Conservation (phyloP, 2,113 vertebrate genomes). For the Canis aureus region DNA sequence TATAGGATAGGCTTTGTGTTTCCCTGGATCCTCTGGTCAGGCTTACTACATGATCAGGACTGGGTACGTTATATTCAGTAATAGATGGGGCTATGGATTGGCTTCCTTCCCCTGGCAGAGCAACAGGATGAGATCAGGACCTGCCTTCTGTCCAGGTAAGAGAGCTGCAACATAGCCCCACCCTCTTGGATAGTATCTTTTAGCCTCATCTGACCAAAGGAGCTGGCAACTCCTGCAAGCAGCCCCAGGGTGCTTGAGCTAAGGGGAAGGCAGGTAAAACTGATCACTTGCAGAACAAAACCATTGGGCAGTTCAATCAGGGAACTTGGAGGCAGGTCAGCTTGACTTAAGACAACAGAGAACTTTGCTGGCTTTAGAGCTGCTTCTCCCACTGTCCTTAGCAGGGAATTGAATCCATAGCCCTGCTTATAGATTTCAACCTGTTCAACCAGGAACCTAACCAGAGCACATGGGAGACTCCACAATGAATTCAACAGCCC, state of each 20-base stretch:
- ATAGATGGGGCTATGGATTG: neutral
- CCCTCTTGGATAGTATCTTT: neutral
- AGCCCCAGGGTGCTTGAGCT: neutral
- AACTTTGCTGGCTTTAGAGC: neutral
- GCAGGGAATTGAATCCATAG: neutral
- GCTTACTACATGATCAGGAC: neutral
- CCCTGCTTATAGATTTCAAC: neutral
- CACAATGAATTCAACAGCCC: neutral
- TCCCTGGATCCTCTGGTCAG: neutral
- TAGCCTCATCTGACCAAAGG: neutral
- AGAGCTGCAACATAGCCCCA: neutral
- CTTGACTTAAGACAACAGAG: neutral
- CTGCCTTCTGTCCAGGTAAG: neutral
- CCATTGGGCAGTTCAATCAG: neutral
- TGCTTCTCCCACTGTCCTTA: neutral
- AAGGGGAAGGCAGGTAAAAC: neutral
- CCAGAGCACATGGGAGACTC: neutral
- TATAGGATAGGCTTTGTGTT: neutral
- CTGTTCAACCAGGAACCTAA: neutral
- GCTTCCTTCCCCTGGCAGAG: neutral
- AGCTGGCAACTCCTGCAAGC: neutral
- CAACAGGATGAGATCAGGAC: neutral
- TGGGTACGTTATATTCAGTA: neutral
- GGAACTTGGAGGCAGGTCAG: neutral
- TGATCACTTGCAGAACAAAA: neutral